Conservation (phyloP, 2,888 invertebrate genomes). For the Sinelater perroti region DNA sequence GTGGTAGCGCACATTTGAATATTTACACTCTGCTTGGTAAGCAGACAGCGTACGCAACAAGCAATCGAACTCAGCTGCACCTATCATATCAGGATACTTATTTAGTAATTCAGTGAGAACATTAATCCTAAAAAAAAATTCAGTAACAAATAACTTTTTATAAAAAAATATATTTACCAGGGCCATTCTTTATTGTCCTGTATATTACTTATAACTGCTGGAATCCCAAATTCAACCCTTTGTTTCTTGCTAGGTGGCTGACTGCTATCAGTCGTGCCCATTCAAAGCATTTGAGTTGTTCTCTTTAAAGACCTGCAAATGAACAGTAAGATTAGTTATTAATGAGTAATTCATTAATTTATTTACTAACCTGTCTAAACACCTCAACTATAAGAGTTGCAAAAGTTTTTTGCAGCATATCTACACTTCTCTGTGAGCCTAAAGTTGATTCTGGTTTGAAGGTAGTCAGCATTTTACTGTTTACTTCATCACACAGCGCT, state of each 20-base stretch:
- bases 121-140: conserved; percentile 53
- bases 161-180: conserved; percentile 46
- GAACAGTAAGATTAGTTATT: background rate
- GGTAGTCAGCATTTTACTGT: conserved; percentile 24
- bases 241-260: conserved; percentile 49
- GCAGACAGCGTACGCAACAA: conserved; percentile 59
- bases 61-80: conserved; percentile 52
- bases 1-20: conserved; percentile 53
- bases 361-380: conserved; percentile 54
- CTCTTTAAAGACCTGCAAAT: conserved; percentile 30
- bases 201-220: conserved; percentile 51
- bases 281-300: conserved; percentile 18
- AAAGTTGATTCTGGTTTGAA: conserved; percentile 1
- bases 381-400: conserved; percentile 55
- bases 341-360: background rate
- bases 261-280: conserved; percentile 1
- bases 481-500: conserved; percentile 53
- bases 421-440: background rate
- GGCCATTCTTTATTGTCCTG: conserved; percentile 58
- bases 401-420: conserved; percentile 43
- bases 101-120: conserved; percentile 56
- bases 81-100: conserved; percentile 59
- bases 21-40: conserved; percentile 52
- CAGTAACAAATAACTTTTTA: background rate
- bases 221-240: conserved; percentile 47